A percentile compares a stretch with the other conserved stretches of the same genome.
These are phyloP conservation scores for Falco rusticolus DNA, from an alignment of 2,797 vertebrate genomes.

Conservation along the genomic window DNA sequence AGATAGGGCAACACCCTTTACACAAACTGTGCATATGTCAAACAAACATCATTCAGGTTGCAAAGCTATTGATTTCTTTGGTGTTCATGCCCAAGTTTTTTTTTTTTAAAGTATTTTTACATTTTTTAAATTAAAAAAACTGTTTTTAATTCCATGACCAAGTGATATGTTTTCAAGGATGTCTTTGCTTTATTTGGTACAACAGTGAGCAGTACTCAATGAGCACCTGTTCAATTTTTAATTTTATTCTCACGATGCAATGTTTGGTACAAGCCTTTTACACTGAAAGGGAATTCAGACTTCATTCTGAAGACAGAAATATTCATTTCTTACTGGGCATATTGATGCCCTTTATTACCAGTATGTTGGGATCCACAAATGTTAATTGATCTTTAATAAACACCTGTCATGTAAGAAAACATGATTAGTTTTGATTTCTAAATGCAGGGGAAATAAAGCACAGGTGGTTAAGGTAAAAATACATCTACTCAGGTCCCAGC, in stretches of 20 bases:
- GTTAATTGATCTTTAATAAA: not conserved
- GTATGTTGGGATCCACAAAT: not conserved
- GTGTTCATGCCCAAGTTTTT: not conserved
- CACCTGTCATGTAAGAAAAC: not conserved
- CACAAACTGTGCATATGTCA: rapidly evolving
- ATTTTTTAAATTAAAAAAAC: not conserved
- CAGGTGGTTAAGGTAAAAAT: not conserved
- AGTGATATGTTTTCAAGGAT: not conserved
- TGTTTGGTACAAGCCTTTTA: not conserved
- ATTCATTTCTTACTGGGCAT: not conserved
- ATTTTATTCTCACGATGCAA: not conserved
- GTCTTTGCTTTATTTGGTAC: not conserved
- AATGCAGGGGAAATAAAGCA: not conserved
- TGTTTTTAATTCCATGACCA: not conserved
- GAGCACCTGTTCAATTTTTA: not conserved
- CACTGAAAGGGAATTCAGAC: not conserved
- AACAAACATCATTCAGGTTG: not conserved
- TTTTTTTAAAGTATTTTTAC: too few relatives aligned
- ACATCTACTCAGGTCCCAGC: not conserved
- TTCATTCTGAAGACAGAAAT: not conserved
- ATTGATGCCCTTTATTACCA: not conserved
- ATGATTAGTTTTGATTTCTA: not conserved
- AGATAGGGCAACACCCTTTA: not conserved
- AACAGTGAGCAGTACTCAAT: not conserved
- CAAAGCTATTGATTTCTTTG: not conserved